phyloP scores from a whole-genome alignment of 1,140 invertebrate genomes.

The Eumaeus atala region DNA sequence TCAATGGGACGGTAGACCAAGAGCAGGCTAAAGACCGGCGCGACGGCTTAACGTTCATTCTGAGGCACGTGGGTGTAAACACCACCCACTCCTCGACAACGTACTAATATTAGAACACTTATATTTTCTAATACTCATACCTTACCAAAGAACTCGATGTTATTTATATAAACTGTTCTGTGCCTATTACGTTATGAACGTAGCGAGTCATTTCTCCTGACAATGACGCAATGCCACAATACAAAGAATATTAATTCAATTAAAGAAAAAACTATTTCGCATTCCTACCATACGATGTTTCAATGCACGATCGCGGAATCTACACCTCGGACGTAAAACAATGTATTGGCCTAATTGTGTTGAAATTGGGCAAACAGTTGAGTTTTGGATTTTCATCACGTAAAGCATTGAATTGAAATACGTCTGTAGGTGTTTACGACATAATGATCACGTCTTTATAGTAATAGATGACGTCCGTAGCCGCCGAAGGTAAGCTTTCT shows the following conservation, averaged over 20 bases:
- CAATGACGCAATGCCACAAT: conserved; percentile 30
- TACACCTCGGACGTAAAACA: conserved; percentile 34
- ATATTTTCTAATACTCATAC: too few species aligned
- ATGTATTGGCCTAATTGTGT: conserved; percentile 31
- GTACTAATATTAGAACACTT: too few species aligned
- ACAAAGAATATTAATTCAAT: conserved; percentile 40
- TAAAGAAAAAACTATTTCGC: conserved; percentile 40
- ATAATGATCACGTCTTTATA: background rate
- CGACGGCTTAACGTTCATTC: too few species aligned
- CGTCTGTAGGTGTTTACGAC: background rate
- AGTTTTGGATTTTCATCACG: conserved; percentile 27
- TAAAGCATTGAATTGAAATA: conserved; percentile 7
- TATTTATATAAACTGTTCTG: conserved; percentile 10
- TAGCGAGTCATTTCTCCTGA: conserved; percentile 24
- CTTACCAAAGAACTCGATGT: too few species aligned
- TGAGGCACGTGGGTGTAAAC: too few species aligned
- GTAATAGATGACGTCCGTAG: too few species aligned
- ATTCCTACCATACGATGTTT: conserved; percentile 29
- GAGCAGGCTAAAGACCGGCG: too few species aligned
- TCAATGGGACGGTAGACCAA: too few species aligned
- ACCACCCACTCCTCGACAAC: too few species aligned
- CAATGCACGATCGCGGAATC: conserved; percentile 34
- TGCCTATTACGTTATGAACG: conserved; percentile 18
- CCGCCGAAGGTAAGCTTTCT: too few species aligned
- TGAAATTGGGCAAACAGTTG: conserved; percentile 29